phyloP scores from a whole-genome alignment of 2,797 vertebrate species.

The Microctenopoma stevenorrisi region DNA sequence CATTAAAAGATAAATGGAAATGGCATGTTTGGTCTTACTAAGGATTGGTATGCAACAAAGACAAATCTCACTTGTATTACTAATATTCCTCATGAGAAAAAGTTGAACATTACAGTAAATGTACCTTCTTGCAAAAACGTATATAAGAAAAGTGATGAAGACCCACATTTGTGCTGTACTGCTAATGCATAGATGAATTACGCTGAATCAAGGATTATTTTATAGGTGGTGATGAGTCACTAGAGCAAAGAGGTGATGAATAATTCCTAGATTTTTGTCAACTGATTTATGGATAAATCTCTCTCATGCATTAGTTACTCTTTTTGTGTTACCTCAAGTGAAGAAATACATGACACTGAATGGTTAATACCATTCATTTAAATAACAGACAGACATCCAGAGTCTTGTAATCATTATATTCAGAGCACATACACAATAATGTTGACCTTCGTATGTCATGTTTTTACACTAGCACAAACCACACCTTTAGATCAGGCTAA shows the following conservation, averaged over 20 bases:
- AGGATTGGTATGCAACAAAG: conserved; percentile 12
- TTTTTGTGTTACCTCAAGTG: conserved; percentile 19
- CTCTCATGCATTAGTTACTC: conserved; percentile 1
- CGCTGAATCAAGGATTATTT: too few species aligned
- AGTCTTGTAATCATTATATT: not conserved
- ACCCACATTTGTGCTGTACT: too few species aligned
- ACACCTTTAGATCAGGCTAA: not conserved
- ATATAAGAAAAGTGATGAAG: too few species aligned
- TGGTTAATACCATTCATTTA: not conserved
- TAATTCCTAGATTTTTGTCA: conserved; percentile 10
- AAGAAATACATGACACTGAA: not conserved
- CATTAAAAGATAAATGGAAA: conserved; percentile 40
- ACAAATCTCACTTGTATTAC: conserved; percentile 2
- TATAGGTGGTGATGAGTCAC: not conserved
- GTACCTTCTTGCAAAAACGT: not conserved
- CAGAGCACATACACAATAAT: not conserved
- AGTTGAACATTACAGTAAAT: not conserved
- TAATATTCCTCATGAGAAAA: not conserved
- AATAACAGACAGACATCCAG: not conserved
- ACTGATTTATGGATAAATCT: conserved; percentile 9
- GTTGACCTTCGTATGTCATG: not conserved
- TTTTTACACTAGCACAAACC: not conserved
- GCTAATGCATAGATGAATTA: too few species aligned
- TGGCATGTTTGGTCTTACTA: conserved; percentile 24
- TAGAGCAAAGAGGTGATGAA: conserved; percentile 14